phyloP scores from a whole-genome alignment of 1,140 invertebrate genomes.

The Meloidogyne floridensis region DNA sequence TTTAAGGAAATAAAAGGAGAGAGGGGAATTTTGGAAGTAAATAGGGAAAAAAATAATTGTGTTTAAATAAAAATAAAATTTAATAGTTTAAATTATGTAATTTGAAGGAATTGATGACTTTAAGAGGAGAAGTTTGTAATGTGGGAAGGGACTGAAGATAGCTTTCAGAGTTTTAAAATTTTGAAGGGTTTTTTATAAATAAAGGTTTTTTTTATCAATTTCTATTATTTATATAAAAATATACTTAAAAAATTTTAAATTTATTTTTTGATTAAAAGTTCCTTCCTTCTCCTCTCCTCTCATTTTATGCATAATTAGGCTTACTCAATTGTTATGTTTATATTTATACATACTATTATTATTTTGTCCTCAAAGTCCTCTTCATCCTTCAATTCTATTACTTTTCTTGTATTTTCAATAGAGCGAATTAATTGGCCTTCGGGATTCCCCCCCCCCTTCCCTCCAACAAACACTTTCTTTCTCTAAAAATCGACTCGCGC shows the following conservation, averaged over 20 bases:
- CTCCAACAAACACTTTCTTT: slow-evolving; percentile 11
- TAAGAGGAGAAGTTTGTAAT: too few species aligned
- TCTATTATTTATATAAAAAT: too few species aligned
- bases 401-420: slow-evolving; percentile 9
- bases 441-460: slow-evolving; percentile 14
- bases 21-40: too few species aligned
- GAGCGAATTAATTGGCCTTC: slow-evolving; percentile 34
- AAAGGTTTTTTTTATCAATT: too few species aligned
- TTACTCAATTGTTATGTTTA: neutral
- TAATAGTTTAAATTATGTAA: too few species aligned
- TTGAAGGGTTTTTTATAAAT: too few species aligned
- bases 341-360: neutral
- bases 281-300: neutral
- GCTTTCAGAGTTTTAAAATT: too few species aligned
- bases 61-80: too few species aligned
- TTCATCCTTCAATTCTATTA: slow-evolving; percentile 1
- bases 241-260: neutral
- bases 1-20: too few species aligned
- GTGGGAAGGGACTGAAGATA: too few species aligned
- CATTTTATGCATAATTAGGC: slow-evolving; percentile 25
- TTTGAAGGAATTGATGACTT: too few species aligned
- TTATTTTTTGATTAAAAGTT: slow-evolving; percentile 20
- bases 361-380: neutral
- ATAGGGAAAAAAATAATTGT: too few species aligned
- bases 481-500: neutral